Evolutionary conservation across 2,888 invertebrate species (phyloP).

Genomic region (Drosophila multiciliata): DNA sequence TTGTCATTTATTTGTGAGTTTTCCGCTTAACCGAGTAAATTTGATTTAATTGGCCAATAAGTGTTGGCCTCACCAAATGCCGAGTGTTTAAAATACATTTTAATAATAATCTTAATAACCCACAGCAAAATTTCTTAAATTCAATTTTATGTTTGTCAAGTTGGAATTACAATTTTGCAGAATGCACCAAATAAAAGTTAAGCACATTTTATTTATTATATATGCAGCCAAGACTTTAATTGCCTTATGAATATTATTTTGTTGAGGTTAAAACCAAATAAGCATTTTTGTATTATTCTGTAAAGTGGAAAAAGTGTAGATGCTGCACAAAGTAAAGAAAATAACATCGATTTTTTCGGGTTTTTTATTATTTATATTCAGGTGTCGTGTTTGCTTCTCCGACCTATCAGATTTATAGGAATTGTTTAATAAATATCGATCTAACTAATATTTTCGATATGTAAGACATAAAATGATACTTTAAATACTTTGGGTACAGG

Average conservation of each 20-base stretch:
- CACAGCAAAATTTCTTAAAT: background rate
- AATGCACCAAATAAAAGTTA: slow-evolving; percentile 10
- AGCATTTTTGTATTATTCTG: slow-evolving; percentile 11
- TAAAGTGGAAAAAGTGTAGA: background rate
- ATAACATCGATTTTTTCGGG: background rate
- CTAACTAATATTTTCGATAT: background rate
- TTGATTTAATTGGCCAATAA: slow-evolving; percentile 47
- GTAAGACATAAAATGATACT: background rate
- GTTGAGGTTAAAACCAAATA: slow-evolving; percentile 23
- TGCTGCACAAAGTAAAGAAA: too few relatives aligned
- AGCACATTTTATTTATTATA: background rate
- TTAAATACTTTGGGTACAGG: too few relatives aligned
- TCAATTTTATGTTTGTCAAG: slow-evolving; percentile 2
- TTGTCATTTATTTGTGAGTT: slow-evolving; percentile 53
- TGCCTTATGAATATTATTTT: slow-evolving; percentile 25
- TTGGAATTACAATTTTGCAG: background rate
- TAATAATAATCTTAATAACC: slow-evolving; percentile 14
- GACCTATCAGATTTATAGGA: background rate
- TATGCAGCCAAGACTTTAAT: background rate
- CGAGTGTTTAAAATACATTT: slow-evolving; percentile 1
- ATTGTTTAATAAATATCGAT: background rate
- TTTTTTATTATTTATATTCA: too few relatives aligned
- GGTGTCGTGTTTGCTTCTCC: background rate
- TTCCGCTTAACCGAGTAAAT: slow-evolving; percentile 50
- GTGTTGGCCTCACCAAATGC: slow-evolving; percentile 38